Conservation (phyloP, 2,113 vertebrate species). For the Cyprinus carpio region DNA sequence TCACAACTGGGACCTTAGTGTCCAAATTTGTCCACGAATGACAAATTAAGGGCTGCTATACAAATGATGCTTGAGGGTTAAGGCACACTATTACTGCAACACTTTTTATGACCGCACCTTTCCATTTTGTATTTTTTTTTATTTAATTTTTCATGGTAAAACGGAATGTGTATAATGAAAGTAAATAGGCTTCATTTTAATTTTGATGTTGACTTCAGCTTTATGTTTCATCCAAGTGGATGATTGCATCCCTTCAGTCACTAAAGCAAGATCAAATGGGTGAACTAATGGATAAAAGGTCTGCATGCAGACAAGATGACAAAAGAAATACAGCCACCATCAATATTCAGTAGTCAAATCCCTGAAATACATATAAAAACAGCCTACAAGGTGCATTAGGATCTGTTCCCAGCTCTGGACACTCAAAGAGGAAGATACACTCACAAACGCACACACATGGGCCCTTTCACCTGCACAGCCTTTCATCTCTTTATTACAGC, state of each 20-base stretch:
- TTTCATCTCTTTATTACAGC: slow-evolving; percentile 77
- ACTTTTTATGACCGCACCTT: too few relatives aligned
- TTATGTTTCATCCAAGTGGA: background rate
- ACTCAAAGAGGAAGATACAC: slow-evolving; percentile 36
- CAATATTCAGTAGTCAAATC: slow-evolving; percentile 35
- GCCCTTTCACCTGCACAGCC: slow-evolving; percentile 55
- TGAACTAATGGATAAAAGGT: slow-evolving; percentile 45
- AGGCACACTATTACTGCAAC: too few relatives aligned
- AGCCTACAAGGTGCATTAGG: slow-evolving; percentile 44
- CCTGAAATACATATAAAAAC: slow-evolving; percentile 18
- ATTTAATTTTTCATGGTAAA: background rate
- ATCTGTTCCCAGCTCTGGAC: slow-evolving; percentile 8
- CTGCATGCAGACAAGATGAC: slow-evolving; percentile 20
- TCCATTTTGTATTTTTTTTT: too few relatives aligned
- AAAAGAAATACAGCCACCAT: slow-evolving; percentile 22
- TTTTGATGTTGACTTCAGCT: background rate
- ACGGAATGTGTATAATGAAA: background rate
- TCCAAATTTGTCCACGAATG: too few relatives aligned
- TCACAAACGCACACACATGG: slow-evolving; percentile 4
- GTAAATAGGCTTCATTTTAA: background rate
- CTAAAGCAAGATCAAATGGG: slow-evolving; percentile 52
- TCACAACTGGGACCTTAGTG: too few relatives aligned
- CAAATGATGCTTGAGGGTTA: too few relatives aligned
- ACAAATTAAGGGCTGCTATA: too few relatives aligned
- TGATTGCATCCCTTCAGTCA: slow-evolving; percentile 35